Conservation (phyloP, 2,113 vertebrate genomes). For the Willisornis vidua region DNA sequence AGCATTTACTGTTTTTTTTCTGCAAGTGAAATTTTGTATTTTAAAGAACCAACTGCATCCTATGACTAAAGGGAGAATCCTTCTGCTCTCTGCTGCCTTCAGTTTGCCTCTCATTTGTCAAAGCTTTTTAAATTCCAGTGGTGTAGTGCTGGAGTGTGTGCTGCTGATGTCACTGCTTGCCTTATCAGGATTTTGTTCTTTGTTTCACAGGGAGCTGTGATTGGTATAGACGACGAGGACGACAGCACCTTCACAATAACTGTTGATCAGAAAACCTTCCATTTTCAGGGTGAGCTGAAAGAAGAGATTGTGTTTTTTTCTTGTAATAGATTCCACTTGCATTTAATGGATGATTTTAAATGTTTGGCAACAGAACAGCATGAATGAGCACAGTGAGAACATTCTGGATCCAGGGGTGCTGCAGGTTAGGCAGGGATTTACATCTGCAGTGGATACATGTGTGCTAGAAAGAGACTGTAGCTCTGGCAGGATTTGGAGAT, state of each 20-base stretch:
- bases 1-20: background rate
- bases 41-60: background rate
- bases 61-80: background rate
- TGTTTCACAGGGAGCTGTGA: constrained; percentile 98
- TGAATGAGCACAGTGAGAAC: constrained; percentile 69
- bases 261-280: constrained; percentile 99
- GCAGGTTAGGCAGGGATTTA: constrained; percentile 78
- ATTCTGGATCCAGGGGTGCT: constrained; percentile 74
- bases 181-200: constrained; percentile 87
- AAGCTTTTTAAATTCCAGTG: constrained; percentile 68
- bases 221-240: constrained; percentile 99
- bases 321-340: constrained; percentile 66
- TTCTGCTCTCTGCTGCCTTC: background rate
- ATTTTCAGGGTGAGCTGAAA: constrained; percentile 97
- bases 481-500: constrained; percentile 73
- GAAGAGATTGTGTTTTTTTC: constrained; percentile 64
- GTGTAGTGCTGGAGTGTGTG: constrained; percentile 77
- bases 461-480: constrained; percentile 72
- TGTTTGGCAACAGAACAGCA: constrained; percentile 68
- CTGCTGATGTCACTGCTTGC: constrained; percentile 89
- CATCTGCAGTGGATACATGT: constrained; percentile 75
- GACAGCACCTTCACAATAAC: constrained; percentile 99
- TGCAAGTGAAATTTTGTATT: background rate
- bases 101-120: constrained; percentile 44
- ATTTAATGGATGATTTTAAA: constrained; percentile 69